A percentile compares a stretch with the other conserved stretches of the same genome.
Evolutionary conservation across 2,113 vertebrate species (phyloP).

Genomic region (Caranx ignobilis): DNA sequence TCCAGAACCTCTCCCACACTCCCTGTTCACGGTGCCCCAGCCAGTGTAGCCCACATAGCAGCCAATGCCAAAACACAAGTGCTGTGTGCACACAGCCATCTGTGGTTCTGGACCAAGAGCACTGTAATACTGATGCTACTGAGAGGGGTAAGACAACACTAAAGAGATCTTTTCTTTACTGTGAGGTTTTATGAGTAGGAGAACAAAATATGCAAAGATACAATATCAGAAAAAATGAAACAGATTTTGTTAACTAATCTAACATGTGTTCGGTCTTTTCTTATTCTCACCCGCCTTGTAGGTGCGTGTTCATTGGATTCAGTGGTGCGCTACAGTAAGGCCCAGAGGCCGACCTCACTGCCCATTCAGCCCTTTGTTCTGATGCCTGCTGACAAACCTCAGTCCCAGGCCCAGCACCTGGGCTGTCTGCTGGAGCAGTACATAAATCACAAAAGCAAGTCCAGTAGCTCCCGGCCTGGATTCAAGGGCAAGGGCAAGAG

Average conservation of each 20-base stretch:
- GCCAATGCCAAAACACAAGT: constrained; percentile 75
- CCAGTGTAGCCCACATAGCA: constrained; percentile 85
- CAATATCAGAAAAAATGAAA: too few relatives aligned
- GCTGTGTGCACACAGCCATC: constrained; percentile 42
- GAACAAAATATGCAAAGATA: background rate
- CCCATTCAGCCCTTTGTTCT: constrained; percentile 97
- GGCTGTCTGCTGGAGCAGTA: constrained; percentile 91
- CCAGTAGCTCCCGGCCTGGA: constrained; percentile 42
- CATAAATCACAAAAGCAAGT: constrained; percentile 87
- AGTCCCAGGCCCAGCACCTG: constrained; percentile 82
- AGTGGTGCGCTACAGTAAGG: constrained; percentile 90
- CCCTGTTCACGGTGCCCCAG: constrained; percentile 84
- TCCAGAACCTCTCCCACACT: constrained; percentile 71
- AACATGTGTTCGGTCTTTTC: background rate
- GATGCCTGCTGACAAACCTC: constrained; percentile 86
- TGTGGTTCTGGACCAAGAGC: constrained; percentile 39
- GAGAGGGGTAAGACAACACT: constrained; percentile 51
- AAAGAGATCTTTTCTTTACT: background rate
- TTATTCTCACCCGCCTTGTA: constrained; percentile 56
- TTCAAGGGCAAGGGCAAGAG: constrained; percentile 65
- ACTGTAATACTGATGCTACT: constrained; percentile 20
- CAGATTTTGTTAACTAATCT: background rate
- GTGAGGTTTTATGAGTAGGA: background rate
- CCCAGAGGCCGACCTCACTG: constrained; percentile 94
- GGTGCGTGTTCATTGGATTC: constrained; percentile 82